These are phyloP conservation scores for Grammatotria lemairii DNA, from an alignment of 2,113 vertebrate species.

Conservation along the genomic window DNA sequence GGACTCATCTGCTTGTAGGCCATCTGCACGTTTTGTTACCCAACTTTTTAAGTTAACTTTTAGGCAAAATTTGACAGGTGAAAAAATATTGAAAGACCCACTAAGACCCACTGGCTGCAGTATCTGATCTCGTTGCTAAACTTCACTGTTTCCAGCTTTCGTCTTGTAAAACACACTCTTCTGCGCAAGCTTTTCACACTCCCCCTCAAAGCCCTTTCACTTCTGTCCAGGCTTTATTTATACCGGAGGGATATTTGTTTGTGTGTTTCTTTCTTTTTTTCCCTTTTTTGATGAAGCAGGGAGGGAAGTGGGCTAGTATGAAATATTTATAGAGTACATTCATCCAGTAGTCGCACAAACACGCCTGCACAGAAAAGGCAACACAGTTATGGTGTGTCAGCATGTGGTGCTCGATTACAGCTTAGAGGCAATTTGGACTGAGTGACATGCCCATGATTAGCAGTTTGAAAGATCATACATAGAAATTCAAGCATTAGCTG, in stretches of 20 bases:
- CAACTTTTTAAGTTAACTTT: neutral
- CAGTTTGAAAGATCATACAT: neutral
- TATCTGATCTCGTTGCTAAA: neutral
- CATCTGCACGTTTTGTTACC: neutral
- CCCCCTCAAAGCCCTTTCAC: neutral
- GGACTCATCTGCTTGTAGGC: constrained; percentile 12
- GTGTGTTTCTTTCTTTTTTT: constrained; percentile 1
- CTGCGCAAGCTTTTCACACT: neutral
- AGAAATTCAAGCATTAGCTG: neutral
- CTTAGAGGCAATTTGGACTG: neutral
- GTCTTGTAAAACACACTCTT: constrained; percentile 11
- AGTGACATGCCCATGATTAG: neutral
- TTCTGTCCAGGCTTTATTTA: constrained; percentile 13
- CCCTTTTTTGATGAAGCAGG: neutral
- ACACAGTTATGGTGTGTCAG: neutral
- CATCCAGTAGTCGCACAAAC: constrained; percentile 12
- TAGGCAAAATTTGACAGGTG: neutral
- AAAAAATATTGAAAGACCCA: neutral
- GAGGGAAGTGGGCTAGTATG: constrained; percentile 28
- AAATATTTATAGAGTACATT: constrained; percentile 53
- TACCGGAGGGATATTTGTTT: constrained; percentile 14
- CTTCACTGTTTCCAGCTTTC: neutral
- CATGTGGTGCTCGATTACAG: neutral
- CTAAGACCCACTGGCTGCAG: neutral
- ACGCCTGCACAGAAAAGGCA: neutral